A percentile compares a stretch with the other conserved stretches of the same genome.
Conservation (phyloP, 2,888 invertebrate genomes). For the Drosophila nr. medialis region DNA sequence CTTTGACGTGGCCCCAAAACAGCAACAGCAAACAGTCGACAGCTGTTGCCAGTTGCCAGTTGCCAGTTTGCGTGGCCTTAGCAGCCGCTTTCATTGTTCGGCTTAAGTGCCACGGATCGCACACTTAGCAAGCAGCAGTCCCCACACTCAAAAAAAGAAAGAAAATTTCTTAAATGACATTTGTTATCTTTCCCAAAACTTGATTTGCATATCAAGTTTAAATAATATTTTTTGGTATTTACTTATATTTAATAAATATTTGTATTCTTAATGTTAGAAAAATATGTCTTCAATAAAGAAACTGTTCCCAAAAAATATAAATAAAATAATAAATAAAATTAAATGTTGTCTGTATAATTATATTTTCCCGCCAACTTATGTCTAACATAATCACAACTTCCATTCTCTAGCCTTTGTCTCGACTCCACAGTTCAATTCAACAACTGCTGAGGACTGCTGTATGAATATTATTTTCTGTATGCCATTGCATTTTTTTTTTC, state of each 20-base stretch:
- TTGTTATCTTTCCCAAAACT: neutral
- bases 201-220: neutral
- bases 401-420: neutral
- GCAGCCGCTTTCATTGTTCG: conserved; percentile 70
- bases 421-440: neutral
- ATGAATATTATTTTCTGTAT: neutral
- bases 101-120: conserved; percentile 67
- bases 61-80: conserved; percentile 52
- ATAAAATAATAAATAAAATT: too few relatives aligned
- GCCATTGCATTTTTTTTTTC: neutral
- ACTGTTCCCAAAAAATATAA: too few relatives aligned
- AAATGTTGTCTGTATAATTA: too few relatives aligned
- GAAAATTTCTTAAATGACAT: neutral
- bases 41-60: conserved; percentile 35
- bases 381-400: neutral
- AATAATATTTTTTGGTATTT: neutral
- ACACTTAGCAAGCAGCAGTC: conserved; percentile 17
- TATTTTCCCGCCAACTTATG: neutral
- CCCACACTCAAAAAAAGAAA: neutral
- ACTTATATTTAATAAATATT: neutral
- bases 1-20: conserved; percentile 50
- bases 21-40: conserved; percentile 14
- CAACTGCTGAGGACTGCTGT: neutral
- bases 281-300: too few relatives aligned
- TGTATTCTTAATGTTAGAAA: neutral